Conservation (phyloP, 2,113 vertebrate species). For the Stegastes partitus region DNA sequence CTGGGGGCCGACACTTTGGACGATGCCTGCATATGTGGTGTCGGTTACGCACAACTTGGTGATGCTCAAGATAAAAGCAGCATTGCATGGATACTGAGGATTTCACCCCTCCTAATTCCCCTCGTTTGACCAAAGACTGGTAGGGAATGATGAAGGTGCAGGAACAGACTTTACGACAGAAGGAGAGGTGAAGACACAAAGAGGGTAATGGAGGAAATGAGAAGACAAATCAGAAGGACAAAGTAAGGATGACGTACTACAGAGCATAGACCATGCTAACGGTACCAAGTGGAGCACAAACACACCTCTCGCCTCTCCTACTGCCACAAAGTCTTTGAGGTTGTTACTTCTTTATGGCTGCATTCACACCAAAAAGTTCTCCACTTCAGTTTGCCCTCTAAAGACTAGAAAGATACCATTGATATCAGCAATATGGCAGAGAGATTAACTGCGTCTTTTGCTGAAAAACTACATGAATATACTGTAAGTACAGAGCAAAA, state of each 20-base stretch:
- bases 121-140: conserved; percentile 41
- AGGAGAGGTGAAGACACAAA: conserved; percentile 31
- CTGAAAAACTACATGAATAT: conserved; percentile 27
- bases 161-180: conserved; percentile 53
- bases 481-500: not conserved
- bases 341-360: conserved; percentile 42
- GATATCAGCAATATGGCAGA: conserved; percentile 32
- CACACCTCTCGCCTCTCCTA: conserved; percentile 47
- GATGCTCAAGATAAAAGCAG: conserved; percentile 72
- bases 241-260: conserved; percentile 30
- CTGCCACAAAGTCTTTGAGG: conserved; percentile 49
- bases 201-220: conserved; percentile 6
- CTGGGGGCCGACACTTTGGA: conserved; percentile 43
- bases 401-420: not conserved
- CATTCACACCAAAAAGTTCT: conserved; percentile 31
- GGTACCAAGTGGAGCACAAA: conserved; percentile 55
- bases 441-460: conserved; percentile 18
- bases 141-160: conserved; percentile 61
- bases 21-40: conserved; percentile 28
- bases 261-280: conserved; percentile 43
- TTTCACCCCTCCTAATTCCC: conserved; percentile 47
- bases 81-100: conserved; percentile 75
- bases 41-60: conserved; percentile 39
- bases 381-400: conserved; percentile 22
- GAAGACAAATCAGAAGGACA: not conserved